Conservation (phyloP, 2,888 invertebrate genomes). For the Cheilosia variabilis region DNA sequence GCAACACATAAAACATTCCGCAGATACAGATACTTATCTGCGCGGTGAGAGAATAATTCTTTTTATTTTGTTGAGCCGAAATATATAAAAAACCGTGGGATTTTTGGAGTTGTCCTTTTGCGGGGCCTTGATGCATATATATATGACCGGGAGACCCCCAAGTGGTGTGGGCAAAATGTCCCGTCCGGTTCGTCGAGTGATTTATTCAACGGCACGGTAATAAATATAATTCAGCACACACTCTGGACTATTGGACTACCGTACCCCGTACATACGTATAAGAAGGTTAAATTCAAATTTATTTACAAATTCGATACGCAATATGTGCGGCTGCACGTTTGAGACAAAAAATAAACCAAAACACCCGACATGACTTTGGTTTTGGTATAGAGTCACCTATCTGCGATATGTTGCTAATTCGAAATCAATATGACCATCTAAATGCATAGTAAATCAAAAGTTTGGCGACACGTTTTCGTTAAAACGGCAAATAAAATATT, state of each 20-base stretch:
- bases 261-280: constrained; percentile 9
- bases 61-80: constrained; percentile 25
- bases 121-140: constrained; percentile 28
- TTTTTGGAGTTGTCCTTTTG: constrained; percentile 37
- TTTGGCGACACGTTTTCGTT: constrained; percentile 51
- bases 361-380: constrained; percentile 21
- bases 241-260: constrained; percentile 37
- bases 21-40: constrained; percentile 47
- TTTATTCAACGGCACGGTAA: constrained; percentile 70
- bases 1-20: constrained; percentile 40
- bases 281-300: constrained; percentile 68
- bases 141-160: constrained; percentile 39
- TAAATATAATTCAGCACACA: constrained; percentile 75
- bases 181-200: constrained; percentile 61
- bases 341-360: constrained; percentile 21
- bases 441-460: constrained; percentile 61
- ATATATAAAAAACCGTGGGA: constrained; percentile 35
- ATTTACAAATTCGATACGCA: constrained; percentile 58
- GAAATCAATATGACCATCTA: constrained; percentile 63
- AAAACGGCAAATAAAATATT: constrained; percentile 8
- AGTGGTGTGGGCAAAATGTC: constrained; percentile 66
- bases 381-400: not conserved
- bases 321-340: constrained; percentile 55
- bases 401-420: constrained; percentile 45
- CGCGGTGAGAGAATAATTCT: constrained; percentile 44